Base-by-base conservation (phyloP, 2,113 vertebrate genomes). In the Camelus dromedarius region DNA sequence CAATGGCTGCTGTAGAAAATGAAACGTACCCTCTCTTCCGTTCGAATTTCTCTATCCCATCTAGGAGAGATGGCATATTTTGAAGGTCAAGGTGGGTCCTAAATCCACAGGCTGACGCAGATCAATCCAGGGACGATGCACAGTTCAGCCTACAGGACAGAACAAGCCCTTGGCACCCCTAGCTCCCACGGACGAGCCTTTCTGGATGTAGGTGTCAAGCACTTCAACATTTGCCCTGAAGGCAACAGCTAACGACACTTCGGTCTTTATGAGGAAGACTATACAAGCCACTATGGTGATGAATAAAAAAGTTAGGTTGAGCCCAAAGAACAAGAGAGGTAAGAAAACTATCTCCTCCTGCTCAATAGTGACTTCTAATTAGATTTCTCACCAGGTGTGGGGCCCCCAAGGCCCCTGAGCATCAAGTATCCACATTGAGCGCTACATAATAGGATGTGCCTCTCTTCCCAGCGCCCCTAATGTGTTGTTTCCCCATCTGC, bases 361-460 rank as follows among this genome's bases (percentile, higher is more conserved):
- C 46, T 69, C 85, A 95, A 22, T 8, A 22, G 54, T 92, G 52
- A 92, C 69, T 76, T 54, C 70, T 38, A 84, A 89, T 87, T 72
- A 91, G 90, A 54, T 89, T 96, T 96, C 97, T 97, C 89, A 97
- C 95, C 96, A 97, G 89, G n/a, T 67, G 26, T 79, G 84, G 66
- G 77, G 81, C 24, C 80, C 85, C 67, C 22, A 64, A 58, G 81
- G 91, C 56, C 93, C 85, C 73, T 81, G 85, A 76, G 48, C 96
- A 97, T 97, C 94, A 91, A 97, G 83, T 50, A 42, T 95, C 85
- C 95, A 97, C 96, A 96, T 10, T 89, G 66, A 96, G 50, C 54
- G 60, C 73, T 89, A 90, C 66, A 94, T 76, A 58, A 52, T 8
- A 89, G 77, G 81, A 80, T 83, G 52, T 60, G 54, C 72, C 97